Base-by-base conservation (phyloP, 2,113 vertebrate genomes). In the Callaeas wilsoni region DNA sequence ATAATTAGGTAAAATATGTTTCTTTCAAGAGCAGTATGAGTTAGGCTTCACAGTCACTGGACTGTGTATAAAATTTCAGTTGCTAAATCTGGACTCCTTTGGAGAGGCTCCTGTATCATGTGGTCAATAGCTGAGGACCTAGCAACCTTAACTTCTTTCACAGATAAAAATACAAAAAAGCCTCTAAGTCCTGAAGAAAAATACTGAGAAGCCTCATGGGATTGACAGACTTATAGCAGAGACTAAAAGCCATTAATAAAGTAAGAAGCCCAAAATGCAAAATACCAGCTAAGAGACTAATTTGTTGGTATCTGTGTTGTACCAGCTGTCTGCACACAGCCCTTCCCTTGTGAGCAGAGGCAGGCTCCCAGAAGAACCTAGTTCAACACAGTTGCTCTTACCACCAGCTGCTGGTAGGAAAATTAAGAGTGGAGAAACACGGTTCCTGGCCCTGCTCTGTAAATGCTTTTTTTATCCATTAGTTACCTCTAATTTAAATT, bases 361-460 rank as follows among this genome's bases (percentile, higher is more conserved):
- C 18, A 83, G 63, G 71, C 10, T 64, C 41, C 26, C 46, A 56
- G 12, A 56, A 55, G 8, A 85, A 71, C 22, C 15, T 37, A 22
- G 7, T 25, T 73, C 30, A 68, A 56, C 14, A n/a, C 0, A 21
- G 27, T 17, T 4, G 2, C 16, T 90, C 13, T 57, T 44, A 35
- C 15, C 18, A 16, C 41, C 39, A 84, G 26, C 32, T 89, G 22
- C 52, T 55, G 9, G 13, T 70, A 69, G 33, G 33, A 18, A 84
- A 33, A 74, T 75, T 32, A 53, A 63, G 16, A 74, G 10, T 11
- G 4, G 8, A 84, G 29, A 89, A 91, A 78, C 32, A 64, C 0
- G 1, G 13, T 25, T 20, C 6, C 12, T 2, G 0, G 9, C 30
- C 5, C 20, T 25, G 10, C 12, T 62, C 69, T 42, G 29, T 16